Conservation (phyloP, 64 coral and sea anemone species). For the Montipora foliosa region DNA sequence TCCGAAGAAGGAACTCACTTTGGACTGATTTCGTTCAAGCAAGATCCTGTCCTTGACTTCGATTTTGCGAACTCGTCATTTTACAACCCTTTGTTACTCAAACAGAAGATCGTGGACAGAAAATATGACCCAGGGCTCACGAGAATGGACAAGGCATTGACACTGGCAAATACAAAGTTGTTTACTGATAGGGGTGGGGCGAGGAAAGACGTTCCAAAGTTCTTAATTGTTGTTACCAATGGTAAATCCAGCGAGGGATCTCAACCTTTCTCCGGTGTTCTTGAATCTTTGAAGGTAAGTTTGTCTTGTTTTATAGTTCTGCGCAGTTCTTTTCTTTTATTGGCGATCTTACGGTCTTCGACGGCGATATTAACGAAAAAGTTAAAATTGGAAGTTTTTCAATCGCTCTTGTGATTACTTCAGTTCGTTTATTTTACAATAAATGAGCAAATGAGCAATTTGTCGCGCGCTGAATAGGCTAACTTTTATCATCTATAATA, state of each 20-base stretch:
- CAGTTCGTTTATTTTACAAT: too few species aligned
- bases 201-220: constrained; percentile 65
- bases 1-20: constrained; percentile 83
- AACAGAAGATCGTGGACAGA: constrained; percentile 73
- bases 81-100: constrained; percentile 58
- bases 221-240: constrained; percentile 80
- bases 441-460: too few species aligned
- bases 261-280: constrained; percentile 50
- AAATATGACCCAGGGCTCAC: constrained; percentile 70
- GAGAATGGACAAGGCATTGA: constrained; percentile 74
- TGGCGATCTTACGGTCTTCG: too few species aligned
- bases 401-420: too few species aligned
- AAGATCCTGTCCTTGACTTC: constrained; percentile 73
- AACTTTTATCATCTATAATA: too few species aligned
- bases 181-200: constrained; percentile 82
- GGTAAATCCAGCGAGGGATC: constrained; percentile 53
- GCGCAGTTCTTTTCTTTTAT: too few species aligned
- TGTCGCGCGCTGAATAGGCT: too few species aligned
- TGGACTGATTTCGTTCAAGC: constrained; percentile 80
- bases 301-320: background rate
- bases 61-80: constrained; percentile 61
- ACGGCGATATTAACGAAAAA: too few species aligned
- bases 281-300: constrained; percentile 80
- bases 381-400: too few species aligned
- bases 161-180: constrained; percentile 63